These are phyloP conservation scores for Globodera rostochiensis DNA, from an alignment of 1,140 invertebrate genomes.

Conservation along the genomic window DNA sequence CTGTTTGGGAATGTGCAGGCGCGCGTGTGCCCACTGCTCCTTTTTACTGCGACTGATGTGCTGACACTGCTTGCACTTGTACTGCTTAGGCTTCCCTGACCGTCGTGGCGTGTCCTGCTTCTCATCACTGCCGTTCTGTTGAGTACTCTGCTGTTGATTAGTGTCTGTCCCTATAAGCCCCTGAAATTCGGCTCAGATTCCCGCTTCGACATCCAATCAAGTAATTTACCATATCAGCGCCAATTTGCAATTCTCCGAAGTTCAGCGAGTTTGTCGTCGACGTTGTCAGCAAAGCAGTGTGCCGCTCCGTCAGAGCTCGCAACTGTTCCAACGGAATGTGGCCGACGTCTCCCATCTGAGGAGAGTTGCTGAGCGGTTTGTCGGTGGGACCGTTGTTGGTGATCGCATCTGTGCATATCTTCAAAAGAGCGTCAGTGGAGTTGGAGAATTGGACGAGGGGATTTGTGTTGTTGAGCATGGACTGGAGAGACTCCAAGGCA, in stretches of 20 bases:
- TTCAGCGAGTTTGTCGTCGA: conserved; percentile 65
- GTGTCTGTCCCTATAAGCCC: background rate
- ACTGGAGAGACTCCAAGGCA: conserved; percentile 24
- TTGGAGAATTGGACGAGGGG: conserved; percentile 3
- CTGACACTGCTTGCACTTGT: conserved; percentile 86
- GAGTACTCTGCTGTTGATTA: background rate
- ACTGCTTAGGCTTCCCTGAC: conserved; percentile 73
- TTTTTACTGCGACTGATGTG: conserved; percentile 80
- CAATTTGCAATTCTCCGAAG: conserved; percentile 20
- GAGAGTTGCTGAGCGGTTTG: conserved; percentile 14
- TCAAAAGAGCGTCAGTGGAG: conserved; percentile 48
- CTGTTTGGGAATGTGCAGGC: conserved; percentile 85
- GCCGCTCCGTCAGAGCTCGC: conserved; percentile 71
- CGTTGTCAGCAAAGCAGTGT: conserved; percentile 78
- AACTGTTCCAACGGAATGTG: conserved; percentile 46
- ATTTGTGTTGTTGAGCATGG: conserved; percentile 26
- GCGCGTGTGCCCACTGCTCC: conserved; percentile 86
- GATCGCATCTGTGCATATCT: conserved; percentile 46
- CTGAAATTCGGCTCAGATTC: conserved; percentile 17
- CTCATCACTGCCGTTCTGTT: conserved; percentile 14
- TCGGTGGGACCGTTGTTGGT: conserved; percentile 44
- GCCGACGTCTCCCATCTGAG: conserved; percentile 18
- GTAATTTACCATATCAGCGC: conserved; percentile 5
- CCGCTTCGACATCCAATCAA: too few relatives aligned
- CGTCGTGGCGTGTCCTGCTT: conserved; percentile 36